Evolutionary conservation across 2,888 invertebrate species (phyloP), one percentile per base, ranked within the genome.

Genomic region (Aphodius granarius): DNA sequence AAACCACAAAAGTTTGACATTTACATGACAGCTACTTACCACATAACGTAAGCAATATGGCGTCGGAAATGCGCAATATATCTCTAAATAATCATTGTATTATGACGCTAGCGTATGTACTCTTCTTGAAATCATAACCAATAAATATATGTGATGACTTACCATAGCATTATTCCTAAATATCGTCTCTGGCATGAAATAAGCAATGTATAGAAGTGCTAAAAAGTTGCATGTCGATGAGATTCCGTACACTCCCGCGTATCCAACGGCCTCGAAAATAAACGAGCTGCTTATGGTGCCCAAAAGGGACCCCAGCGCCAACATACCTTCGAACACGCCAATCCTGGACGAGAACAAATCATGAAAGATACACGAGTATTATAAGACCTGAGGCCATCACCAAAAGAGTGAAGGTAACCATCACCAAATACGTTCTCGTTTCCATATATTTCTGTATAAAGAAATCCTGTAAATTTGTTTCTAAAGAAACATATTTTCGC

Each of bases 211-310:
- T 0, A 89, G 82, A 78, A 89, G 88, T 0, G 90, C 89, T 1
- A 89, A 66, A 0, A 89, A 85, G 72, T 86, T 86, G 17, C 89
- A 83, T 0, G 85, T 66, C 5, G 89, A 84, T 2, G 89, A 87
- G 76, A 89, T 84, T 1, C 88, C 81, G 78, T 91, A 89, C 17
- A 92, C 86, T 71, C 88, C 87, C 0, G 89, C 85, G 82, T 90
- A 91, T 13, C 91, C 91, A 18, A 88, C 88, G 2, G 85, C 82
- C 62, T 88, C 87, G 74, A 92, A 89, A 0, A 93, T 81, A 76
- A 90, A 89, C 2, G 93, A 89, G 79, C 93, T 93, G 0, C 86
- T 81, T 19, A 92, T 82, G 13, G 89, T 88, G 13, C 94, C 94
- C 18, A 89, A 75, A 75, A 94, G 88, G 78, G 91, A 87, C 15